phyloP scores from a whole-genome alignment of 2,888 invertebrate species.

The Leptopilina myrica region DNA sequence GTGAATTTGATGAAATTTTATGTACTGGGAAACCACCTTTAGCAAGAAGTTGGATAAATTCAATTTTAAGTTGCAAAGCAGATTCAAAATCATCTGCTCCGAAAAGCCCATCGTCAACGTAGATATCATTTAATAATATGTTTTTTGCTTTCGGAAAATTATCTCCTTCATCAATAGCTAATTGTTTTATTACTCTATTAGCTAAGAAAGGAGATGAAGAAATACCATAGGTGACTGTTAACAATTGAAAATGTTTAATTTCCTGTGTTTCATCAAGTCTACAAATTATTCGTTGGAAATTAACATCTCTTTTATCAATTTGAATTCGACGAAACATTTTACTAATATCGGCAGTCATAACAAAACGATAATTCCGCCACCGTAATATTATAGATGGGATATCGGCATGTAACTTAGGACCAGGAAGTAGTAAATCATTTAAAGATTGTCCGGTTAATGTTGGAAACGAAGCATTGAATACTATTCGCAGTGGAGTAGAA shows the following conservation, averaged over 20 bases:
- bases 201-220: constrained; percentile 49
- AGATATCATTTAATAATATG: constrained; percentile 6
- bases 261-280: not conserved
- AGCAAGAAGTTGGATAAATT: constrained; percentile 28
- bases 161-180: constrained; percentile 26
- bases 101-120: constrained; percentile 42
- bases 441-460: constrained; percentile 43
- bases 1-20: constrained; percentile 37
- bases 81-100: constrained; percentile 43
- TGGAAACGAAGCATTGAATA: constrained; percentile 47
- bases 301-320: constrained; percentile 43
- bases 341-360: constrained; percentile 48
- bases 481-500: constrained; percentile 30
- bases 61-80: constrained; percentile 2
- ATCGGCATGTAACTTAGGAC: constrained; percentile 44
- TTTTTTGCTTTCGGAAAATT: constrained; percentile 4
- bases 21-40: constrained; percentile 38
- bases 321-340: constrained; percentile 53
- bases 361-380: constrained; percentile 47
- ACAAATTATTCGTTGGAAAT: constrained; percentile 53
- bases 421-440: constrained; percentile 45
- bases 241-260: constrained; percentile 38
- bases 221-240: constrained; percentile 50
- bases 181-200: too few species aligned
- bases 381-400: constrained; percentile 37